phyloP scores from a whole-genome alignment of 1,140 invertebrate genomes.

The Drosophila kanapiae region DNA sequence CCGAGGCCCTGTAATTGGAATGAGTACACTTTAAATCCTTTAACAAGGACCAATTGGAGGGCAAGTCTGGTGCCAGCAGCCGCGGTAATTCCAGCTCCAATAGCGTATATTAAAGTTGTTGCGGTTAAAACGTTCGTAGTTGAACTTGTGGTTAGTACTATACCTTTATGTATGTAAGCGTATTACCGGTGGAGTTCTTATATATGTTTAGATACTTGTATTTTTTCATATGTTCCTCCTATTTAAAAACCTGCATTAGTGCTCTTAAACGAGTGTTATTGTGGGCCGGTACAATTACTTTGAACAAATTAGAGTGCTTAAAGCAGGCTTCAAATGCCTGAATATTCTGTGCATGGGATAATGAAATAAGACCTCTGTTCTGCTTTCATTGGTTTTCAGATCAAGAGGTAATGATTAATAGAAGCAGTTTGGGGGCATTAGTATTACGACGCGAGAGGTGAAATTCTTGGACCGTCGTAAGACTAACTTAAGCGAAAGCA shows the following conservation, averaged over 20 bases:
- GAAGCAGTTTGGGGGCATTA: constrained; percentile 85
- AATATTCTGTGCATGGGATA: constrained; percentile 62
- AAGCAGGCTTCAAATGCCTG: constrained; percentile 44
- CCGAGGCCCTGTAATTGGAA: constrained; percentile 85
- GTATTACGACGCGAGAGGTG: constrained; percentile 90
- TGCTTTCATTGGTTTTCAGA: constrained; percentile 83
- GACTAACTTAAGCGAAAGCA: constrained; percentile 91
- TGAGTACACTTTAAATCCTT: constrained; percentile 96
- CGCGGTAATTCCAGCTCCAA: constrained; percentile 87
- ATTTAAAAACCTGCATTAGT: constrained; percentile 57
- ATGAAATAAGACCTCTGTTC: constrained; percentile 88
- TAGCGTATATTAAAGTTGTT: constrained; percentile 90
- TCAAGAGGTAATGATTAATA: constrained; percentile 93
- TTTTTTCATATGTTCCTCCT: constrained; percentile 48
- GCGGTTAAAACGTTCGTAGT: constrained; percentile 89
- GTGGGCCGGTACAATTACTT: constrained; percentile 46
- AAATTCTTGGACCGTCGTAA: constrained; percentile 92
- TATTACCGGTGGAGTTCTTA: too few relatives aligned
- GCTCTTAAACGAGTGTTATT: constrained; percentile 54
- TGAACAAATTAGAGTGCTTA: constrained; percentile 41
- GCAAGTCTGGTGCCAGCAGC: constrained; percentile 96
- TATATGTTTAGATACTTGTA: constrained; percentile 77
- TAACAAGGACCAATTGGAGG: constrained; percentile 95
- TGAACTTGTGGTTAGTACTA: constrained; percentile 81
- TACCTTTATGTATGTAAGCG: constrained; percentile 58